A percentile compares a stretch with the other conserved stretches of the same genome.
phyloP scores from a whole-genome alignment of 2,797 vertebrate genomes.

The Pogonophryne albipinna region DNA sequence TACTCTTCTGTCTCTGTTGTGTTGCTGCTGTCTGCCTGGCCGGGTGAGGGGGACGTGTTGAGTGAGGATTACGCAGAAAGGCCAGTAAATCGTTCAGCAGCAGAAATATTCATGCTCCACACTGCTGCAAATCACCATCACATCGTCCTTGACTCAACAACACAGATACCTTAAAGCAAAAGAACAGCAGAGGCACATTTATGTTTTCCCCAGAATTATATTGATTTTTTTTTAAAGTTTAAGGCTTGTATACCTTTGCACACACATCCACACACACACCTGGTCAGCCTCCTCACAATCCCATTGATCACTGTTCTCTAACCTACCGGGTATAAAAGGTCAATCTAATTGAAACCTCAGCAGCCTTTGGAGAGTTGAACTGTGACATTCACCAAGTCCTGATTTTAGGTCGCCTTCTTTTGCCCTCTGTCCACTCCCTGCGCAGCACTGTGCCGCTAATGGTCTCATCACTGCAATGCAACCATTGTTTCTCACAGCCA shows the following conservation, averaged over 20 bases:
- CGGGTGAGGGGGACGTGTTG: constrained; percentile 33
- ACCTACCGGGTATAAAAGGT: constrained; percentile 48
- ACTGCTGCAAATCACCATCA: constrained; percentile 19
- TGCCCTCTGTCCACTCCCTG: constrained; percentile 31
- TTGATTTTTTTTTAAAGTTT: constrained; percentile 16
- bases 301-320: constrained; percentile 44
- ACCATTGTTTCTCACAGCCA: constrained; percentile 22
- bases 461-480: constrained; percentile 51
- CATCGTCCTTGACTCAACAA: constrained; percentile 38
- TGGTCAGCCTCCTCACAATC: constrained; percentile 27
- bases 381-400: constrained; percentile 47
- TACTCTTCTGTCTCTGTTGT: constrained; percentile 23
- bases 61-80: constrained; percentile 49
- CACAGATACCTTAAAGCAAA: constrained; percentile 9
- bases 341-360: constrained; percentile 68
- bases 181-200: not conserved
- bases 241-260: not conserved
- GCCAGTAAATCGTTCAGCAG: constrained; percentile 56
- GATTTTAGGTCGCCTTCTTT: constrained; percentile 42
- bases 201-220: not conserved
- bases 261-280: not conserved
- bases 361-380: constrained; percentile 55
- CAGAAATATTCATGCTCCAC: constrained; percentile 46
- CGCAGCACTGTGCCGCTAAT: constrained; percentile 49
- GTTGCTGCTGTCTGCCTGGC: constrained; percentile 40